Evolutionary conservation across 2,888 invertebrate species (phyloP).

Genomic region (Alloscopus bannaensis): DNA sequence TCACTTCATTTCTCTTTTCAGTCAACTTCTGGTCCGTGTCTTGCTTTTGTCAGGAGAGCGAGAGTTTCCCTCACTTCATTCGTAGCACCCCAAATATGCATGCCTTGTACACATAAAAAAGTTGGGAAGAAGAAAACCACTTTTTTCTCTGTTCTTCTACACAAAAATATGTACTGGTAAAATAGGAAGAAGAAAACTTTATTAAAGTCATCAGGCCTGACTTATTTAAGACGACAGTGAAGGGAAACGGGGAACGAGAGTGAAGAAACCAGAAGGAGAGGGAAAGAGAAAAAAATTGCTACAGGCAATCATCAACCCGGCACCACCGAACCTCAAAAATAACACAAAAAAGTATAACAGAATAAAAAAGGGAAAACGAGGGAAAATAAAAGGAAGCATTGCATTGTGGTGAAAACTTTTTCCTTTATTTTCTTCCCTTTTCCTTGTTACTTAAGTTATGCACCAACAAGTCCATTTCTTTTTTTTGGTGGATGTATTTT

Average conservation of each 20-base stretch:
- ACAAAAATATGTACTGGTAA: slow-evolving; percentile 8
- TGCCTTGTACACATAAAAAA: slow-evolving; percentile 25
- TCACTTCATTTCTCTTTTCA: slow-evolving; percentile 41
- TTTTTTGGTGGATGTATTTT: background rate
- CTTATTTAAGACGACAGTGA: slow-evolving; percentile 5
- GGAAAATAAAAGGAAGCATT: background rate
- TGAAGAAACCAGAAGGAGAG: too few relatives aligned
- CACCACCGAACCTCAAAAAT: background rate
- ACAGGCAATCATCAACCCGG: background rate
- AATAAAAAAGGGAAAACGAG: background rate
- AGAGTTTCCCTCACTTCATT: background rate
- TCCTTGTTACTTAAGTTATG: slow-evolving; percentile 28
- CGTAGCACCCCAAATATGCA: slow-evolving; percentile 17
- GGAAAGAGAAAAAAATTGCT: background rate
- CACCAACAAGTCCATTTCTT: slow-evolving; percentile 40
- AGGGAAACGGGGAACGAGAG: too few relatives aligned
- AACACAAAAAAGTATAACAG: slow-evolving; percentile 2
- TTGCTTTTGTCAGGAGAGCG: slow-evolving; percentile 1
- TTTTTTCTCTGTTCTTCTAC: background rate
- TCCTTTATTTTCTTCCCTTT: background rate
- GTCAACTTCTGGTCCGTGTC: slow-evolving; percentile 20
- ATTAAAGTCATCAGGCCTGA: slow-evolving; percentile 14
- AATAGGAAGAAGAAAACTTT: background rate
- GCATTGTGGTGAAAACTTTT: background rate
- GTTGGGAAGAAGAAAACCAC: background rate